Evolutionary conservation across 2,797 vertebrate genomes (phyloP).

Genomic region (Syndactyla subalaris): DNA sequence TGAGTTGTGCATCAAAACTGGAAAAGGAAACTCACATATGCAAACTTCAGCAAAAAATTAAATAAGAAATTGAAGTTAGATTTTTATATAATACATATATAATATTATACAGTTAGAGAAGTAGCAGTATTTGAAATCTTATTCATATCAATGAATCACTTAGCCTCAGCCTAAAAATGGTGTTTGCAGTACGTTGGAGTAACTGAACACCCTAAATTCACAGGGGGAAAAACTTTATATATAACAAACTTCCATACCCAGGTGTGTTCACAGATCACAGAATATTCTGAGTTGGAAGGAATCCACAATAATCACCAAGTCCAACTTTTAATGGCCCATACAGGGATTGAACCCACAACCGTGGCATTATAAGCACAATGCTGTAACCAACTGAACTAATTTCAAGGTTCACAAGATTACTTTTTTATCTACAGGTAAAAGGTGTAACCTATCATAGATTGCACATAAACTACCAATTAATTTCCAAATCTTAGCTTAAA

Average conservation of each 20-base stretch:
- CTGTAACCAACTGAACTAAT: not conserved
- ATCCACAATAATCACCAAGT: not conserved
- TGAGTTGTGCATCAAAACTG: not conserved
- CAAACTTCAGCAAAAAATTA: not conserved
- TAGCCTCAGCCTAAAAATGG: not conserved
- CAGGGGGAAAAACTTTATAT: not conserved
- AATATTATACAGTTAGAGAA: not conserved
- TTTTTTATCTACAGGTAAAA: not conserved
- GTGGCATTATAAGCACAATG: not conserved
- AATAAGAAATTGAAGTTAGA: not conserved
- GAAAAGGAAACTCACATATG: not conserved
- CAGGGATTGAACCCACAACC: not conserved
- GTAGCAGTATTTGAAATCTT: not conserved
- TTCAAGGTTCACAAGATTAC: not conserved
- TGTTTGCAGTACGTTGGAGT: not conserved
- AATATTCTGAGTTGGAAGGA: not conserved
- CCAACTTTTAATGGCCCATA: not conserved
- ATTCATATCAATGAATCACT: not conserved
- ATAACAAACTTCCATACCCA: not conserved
- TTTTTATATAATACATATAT: not conserved
- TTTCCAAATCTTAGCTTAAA: not conserved
- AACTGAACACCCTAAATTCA: not conserved
- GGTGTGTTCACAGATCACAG: not conserved
- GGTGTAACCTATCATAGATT: not conserved
- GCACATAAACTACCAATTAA: not conserved